Base-by-base conservation (phyloP, 2,888 invertebrate genomes). In the Branchellion lobata region DNA sequence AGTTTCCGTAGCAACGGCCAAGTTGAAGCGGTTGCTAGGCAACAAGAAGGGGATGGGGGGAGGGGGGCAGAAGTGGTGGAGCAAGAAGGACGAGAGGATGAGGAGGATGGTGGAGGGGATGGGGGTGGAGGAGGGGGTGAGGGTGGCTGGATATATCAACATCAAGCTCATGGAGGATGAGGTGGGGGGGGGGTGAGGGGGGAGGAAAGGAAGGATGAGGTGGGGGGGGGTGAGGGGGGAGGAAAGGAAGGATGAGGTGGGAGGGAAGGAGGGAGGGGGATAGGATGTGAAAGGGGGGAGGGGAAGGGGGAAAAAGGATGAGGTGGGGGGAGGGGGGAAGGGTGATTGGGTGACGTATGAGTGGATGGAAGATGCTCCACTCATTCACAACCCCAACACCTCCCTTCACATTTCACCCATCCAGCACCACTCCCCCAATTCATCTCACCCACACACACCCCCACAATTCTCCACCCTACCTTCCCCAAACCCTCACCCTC, bases 261-360 rank as follows among this genome's bases (percentile, higher is more conserved):
- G 73, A 36, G 1, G 73, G 73, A 3, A 73, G 73, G 21, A 36
- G 73, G 18, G 73, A 36, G 40, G 73, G 73, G 1, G 27, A 24
- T 1, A 73, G 73, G 40, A 8, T 8, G 40, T 8, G 14, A 8
- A 40, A 14, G 40, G 40, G 14, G 40, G 14, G 40, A 40, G 14
- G 40, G 40, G 40, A 14, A 14, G 14, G 40, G 40, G 40, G 40
- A 14, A 14, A 40, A 40, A 14, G 14, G 5, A 14, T 5, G 40
- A 5, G 40, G 5, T 5, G 14, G 40, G 40, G 40, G 5, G 40
- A 40, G 14, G 40, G 40, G 40, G 40, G 40, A 40, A 40, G 40
- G 40, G 40, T 40, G 40, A 14, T 5, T 40, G 14, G 40, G 5
- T n/a, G n/a, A n/a, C n/a, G n/a, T n/a, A n/a, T n/a, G n/a, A n/a